A percentile compares a stretch with the other conserved stretches of the same genome.
phyloP scores from a whole-genome alignment of 2,797 vertebrate species.

The Peromyscus attwateri region DNA sequence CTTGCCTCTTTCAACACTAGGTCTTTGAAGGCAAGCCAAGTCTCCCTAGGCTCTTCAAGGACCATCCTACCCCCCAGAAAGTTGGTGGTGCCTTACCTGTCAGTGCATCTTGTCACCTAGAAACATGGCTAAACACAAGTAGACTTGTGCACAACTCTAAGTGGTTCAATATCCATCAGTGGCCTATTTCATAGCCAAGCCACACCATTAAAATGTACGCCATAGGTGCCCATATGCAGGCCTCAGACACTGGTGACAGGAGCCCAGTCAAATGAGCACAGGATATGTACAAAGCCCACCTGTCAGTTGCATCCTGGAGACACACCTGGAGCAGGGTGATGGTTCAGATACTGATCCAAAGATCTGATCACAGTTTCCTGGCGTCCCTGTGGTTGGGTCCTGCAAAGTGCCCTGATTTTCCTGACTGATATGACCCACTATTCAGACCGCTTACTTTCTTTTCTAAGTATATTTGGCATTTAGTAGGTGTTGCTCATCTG shows the following conservation, averaged over 20 bases:
- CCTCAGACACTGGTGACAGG: neutral
- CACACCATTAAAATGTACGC: neutral
- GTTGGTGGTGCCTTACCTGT: neutral
- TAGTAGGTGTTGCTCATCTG: neutral
- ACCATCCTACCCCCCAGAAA: neutral
- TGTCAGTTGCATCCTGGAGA: neutral
- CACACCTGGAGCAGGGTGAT: neutral
- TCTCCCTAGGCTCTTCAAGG: neutral
- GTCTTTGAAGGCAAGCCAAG: neutral
- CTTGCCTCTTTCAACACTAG: neutral
- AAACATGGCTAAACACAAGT: neutral
- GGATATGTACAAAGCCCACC: neutral
- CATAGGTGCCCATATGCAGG: neutral
- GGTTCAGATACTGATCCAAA: neutral
- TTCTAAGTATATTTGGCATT: neutral
- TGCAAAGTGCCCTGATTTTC: neutral
- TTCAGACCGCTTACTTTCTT: neutral
- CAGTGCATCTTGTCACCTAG: neutral
- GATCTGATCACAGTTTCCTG: neutral
- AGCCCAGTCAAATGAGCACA: neutral
- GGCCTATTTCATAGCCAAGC: neutral
- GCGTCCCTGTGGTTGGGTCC: neutral
- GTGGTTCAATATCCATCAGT: neutral
- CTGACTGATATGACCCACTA: neutral
- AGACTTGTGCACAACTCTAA: neutral